phyloP scores from a whole-genome alignment of 2,797 vertebrate species.

The Allobates femoralis region DNA sequence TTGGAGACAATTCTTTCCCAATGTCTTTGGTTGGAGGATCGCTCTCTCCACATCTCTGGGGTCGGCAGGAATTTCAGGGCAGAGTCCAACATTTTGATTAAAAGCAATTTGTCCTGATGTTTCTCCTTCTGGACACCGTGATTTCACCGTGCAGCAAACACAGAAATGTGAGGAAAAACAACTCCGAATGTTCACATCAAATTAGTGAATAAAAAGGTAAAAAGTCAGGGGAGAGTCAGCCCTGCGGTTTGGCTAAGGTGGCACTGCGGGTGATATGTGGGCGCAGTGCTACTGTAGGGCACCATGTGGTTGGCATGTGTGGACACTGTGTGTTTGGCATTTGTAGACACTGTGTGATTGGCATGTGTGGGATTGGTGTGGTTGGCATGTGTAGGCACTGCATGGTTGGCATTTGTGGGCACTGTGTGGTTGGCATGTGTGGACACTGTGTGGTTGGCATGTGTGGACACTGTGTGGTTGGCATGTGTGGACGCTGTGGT shows the following conservation, averaged over 20 bases:
- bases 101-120: background rate
- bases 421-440: background rate
- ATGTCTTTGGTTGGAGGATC: background rate
- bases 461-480: background rate
- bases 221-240: background rate
- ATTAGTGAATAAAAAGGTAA: background rate
- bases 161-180: background rate
- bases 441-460: background rate
- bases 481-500: background rate
- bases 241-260: background rate
- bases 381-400: background rate
- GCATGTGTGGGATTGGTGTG: background rate
- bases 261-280: background rate
- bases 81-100: slow-evolving; percentile 7
- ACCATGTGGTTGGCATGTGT: background rate
- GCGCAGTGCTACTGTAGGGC: background rate
- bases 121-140: background rate
- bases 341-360: background rate
- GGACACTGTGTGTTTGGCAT: background rate
- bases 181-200: background rate
- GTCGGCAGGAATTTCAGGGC: slow-evolving; percentile 3
- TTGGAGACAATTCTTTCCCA: background rate
- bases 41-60: background rate
- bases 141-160: background rate
- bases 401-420: background rate